Evolutionary conservation across 35 echinoderm and acorn worm species (phyloP), one percentile per base, ranked within the genome.

Genomic region (Amphiura filiformis): DNA sequence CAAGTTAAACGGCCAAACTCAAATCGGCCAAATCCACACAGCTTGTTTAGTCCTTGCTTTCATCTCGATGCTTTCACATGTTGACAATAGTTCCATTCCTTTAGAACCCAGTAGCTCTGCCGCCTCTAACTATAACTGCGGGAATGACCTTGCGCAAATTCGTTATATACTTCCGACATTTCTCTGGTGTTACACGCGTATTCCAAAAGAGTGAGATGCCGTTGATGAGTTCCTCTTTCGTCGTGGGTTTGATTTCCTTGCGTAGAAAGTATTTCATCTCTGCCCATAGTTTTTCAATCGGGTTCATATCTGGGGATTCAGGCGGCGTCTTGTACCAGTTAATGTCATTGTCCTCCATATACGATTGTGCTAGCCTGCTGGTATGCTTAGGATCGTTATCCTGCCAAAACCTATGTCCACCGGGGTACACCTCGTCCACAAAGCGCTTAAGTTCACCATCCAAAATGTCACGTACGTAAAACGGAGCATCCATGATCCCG

Each of bases 301-400:
- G 81, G 56, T 93, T 93, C 32, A 93, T 35, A 35, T 93, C 91
- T 9, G 86, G 91, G 34, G 86, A 89, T 87, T 92, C 90, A 1
- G 84, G 39, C 0, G 84, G 90, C 32, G 85, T 92, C 38, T 32
- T 93, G 65, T 80, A 88, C 91, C 86, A 93, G 75, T 22, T 84
- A 34, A 92, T 87, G 31, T 35, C 84, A 70, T 76, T 17, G 1
- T 81, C 12, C 22, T 88, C 79, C 49, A 92, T 57, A 17, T 7
- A 76, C 23, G 56, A n/a, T 31, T 56, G 37, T 0, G 79, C 86
- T 31, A 32, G 39, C 13, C 34, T 49, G 32, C 82, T 86, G 0
- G 77, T 81, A 36, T 92, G 90, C 13, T 87, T 87, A 0, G 86
- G 86, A 36, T 87, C 86, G 39, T 87, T 87, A 30, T 87, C 86